Percentiles rank a stretch among this genome's conserved stretches.
These are phyloP conservation scores for Heliornis fulica DNA, from an alignment of 2,113 vertebrate species.

Conservation along the genomic window DNA sequence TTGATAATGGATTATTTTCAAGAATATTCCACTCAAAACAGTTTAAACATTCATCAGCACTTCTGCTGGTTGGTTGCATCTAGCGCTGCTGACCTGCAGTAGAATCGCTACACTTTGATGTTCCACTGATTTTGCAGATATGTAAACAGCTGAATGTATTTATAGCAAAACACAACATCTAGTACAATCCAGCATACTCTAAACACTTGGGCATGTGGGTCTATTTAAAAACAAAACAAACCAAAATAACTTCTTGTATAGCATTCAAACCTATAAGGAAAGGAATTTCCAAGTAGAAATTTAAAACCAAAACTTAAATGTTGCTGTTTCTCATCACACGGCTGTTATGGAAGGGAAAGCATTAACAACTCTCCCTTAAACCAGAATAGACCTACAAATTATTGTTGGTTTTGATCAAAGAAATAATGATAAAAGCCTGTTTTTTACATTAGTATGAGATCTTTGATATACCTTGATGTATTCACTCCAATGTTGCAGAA, in stretches of 20 bases:
- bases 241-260: neutral
- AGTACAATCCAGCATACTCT: neutral
- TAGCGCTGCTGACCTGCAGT: neutral
- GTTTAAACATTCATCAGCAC: neutral
- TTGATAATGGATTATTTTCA: neutral
- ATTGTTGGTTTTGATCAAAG: neutral
- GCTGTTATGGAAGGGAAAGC: neutral
- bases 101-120: neutral
- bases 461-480: conserved; percentile 79
- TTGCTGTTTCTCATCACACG: neutral
- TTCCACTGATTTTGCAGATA: neutral
- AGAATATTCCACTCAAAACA: neutral
- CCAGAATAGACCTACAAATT: neutral
- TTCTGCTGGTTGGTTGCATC: neutral
- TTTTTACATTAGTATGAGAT: neutral
- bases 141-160: neutral
- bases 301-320: neutral
- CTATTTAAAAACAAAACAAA: neutral
- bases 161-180: neutral
- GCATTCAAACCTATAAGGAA: neutral
- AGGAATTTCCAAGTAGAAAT: neutral
- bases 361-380: neutral
- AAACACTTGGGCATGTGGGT: neutral
- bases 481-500: conserved; percentile 82
- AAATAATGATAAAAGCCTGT: neutral